These are phyloP conservation scores for Chroicocephalus ridibundus DNA, from an alignment of 2,113 vertebrate species.

Conservation along the genomic window DNA sequence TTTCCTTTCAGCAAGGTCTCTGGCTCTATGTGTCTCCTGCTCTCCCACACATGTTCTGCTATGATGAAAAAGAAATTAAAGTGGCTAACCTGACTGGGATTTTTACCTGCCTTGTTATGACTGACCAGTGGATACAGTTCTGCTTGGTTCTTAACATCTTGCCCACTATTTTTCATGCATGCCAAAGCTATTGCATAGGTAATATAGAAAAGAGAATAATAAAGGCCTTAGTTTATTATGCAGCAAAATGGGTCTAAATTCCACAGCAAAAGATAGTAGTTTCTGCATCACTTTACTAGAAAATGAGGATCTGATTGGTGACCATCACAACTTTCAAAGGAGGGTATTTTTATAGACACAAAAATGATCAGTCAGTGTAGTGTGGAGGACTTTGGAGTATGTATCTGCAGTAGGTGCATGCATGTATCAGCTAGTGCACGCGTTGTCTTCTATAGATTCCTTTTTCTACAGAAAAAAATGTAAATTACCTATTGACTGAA, in stretches of 20 bases:
- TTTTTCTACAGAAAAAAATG: not conserved
- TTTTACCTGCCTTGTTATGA: not conserved
- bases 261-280: rapidly evolving
- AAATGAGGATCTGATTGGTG: not conserved
- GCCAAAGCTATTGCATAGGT: not conserved
- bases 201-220: not conserved
- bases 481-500: not conserved
- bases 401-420: not conserved
- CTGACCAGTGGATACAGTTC: not conserved
- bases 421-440: no score
- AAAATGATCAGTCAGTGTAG: not conserved
- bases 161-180: not conserved
- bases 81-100: not conserved
- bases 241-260: not conserved
- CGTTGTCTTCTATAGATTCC: not conserved
- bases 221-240: not conserved
- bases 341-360: not conserved
- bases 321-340: not conserved
- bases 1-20: not conserved
- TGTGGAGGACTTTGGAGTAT: not conserved
- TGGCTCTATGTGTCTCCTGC: not conserved
- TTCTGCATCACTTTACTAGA: not conserved
- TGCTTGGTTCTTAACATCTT: not conserved
- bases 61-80: not conserved
- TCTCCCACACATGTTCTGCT: not conserved